Conservation (phyloP, 2,888 invertebrate species). For the Conistra vaccinii region DNA sequence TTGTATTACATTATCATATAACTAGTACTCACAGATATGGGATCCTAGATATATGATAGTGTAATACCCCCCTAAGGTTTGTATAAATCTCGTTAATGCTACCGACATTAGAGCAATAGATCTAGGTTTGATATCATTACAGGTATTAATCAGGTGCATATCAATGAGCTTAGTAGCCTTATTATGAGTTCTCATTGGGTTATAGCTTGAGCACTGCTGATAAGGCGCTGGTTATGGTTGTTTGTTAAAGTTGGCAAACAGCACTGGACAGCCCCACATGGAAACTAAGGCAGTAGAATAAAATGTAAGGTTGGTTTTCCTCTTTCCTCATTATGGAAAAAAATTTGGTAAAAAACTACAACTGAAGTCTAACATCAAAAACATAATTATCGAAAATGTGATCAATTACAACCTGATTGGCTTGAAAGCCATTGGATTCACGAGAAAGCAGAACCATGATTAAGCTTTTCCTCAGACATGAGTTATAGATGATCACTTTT, state of each 20-base stretch:
- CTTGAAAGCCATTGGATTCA: neutral
- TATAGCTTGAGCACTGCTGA: neutral
- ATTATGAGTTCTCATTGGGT: slow-evolving; percentile 15
- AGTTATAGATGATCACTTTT: slow-evolving; percentile 56
- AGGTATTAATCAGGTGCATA: slow-evolving; percentile 25
- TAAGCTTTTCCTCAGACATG: slow-evolving; percentile 30
- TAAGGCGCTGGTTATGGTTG: slow-evolving; percentile 1
- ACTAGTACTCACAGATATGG: no score
- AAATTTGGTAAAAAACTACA: neutral
- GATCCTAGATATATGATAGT: no score
- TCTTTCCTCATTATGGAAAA: slow-evolving; percentile 2
- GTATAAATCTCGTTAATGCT: slow-evolving; percentile 42
- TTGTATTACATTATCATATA: no score
- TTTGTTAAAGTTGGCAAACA: neutral
- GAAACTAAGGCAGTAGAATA: neutral
- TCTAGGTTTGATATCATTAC: slow-evolving; percentile 35
- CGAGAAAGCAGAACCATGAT: slow-evolving; percentile 34
- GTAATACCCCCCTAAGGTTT: no score
- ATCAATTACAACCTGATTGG: slow-evolving; percentile 12
- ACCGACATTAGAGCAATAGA: slow-evolving; percentile 10
- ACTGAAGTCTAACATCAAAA: neutral
- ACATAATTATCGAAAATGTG: slow-evolving; percentile 20
- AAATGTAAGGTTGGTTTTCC: neutral
- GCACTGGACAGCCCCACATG: neutral
- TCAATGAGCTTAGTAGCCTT: slow-evolving; percentile 2